A percentile compares a stretch with the other conserved stretches of the same genome.
Evolutionary conservation across 2,113 vertebrate genomes (phyloP).

Genomic region (Pterocles orientalis): DNA sequence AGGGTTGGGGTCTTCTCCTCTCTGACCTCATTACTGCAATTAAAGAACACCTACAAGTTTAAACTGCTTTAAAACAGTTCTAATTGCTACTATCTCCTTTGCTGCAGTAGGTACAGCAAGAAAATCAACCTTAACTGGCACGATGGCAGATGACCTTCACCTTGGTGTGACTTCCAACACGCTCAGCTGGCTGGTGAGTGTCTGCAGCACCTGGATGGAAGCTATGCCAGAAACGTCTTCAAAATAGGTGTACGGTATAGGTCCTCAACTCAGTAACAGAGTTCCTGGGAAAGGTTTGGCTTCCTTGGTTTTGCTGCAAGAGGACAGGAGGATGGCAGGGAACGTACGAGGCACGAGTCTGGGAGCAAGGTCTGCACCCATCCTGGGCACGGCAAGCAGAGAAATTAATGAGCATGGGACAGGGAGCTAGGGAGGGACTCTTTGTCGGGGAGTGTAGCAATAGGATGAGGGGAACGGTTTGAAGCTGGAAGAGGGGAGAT

Average conservation of each 20-base stretch:
- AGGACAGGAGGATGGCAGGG: neutral
- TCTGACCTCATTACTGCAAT: neutral
- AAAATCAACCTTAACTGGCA: neutral
- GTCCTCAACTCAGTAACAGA: neutral
- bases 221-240: neutral
- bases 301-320: neutral
- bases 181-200: neutral
- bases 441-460: too few relatives aligned
- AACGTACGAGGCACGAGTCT: accelerated
- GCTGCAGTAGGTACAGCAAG: neutral
- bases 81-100: neutral
- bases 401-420: neutral
- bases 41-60: neutral
- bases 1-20: neutral
- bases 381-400: neutral
- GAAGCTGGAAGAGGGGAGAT: too few relatives aligned
- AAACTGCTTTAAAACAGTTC: neutral
- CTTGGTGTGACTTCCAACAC: neutral
- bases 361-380: neutral
- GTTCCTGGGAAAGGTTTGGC: neutral
- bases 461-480: too few relatives aligned
- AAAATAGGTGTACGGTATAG: neutral
- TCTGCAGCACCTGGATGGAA: neutral
- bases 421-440: too few relatives aligned
- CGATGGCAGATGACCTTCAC: neutral